phyloP scores from a whole-genome alignment of 2,797 vertebrate genomes.

The Danio jaintianensis region DNA sequence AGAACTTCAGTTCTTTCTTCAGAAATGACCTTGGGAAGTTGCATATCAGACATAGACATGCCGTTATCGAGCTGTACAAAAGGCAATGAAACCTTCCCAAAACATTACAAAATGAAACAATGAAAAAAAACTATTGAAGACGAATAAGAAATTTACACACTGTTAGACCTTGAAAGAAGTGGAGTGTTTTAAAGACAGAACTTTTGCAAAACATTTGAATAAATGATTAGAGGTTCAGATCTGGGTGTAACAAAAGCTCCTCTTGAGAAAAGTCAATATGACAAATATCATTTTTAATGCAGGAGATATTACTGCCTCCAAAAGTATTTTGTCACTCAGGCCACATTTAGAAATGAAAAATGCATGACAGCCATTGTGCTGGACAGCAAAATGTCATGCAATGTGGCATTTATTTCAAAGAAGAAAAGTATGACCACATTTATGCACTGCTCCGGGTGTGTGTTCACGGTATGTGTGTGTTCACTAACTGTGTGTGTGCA shows the following conservation, averaged over 20 bases:
- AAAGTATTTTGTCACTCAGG: conserved; percentile 15
- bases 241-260: conserved; percentile 9
- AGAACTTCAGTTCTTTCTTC: conserved; percentile 4
- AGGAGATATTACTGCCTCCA: neutral
- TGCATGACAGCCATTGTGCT: neutral
- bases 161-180: neutral
- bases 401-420: neutral
- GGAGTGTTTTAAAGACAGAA: neutral
- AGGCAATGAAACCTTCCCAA: neutral
- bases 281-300: conserved; percentile 7
- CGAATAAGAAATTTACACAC: neutral
- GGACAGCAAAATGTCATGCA: neutral
- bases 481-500: too few species aligned
- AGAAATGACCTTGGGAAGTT: conserved; percentile 41
- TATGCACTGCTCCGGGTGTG: too few species aligned
- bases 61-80: conserved; percentile 28
- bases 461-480: too few species aligned
- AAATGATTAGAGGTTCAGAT: conserved; percentile 6
- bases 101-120: conserved; percentile 20
- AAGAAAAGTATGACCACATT: neutral
- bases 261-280: neutral
- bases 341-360: neutral
- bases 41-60: conserved; percentile 42
- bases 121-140: neutral
- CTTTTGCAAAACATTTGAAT: neutral